Evolutionary conservation across 2,888 invertebrate genomes (phyloP).

Genomic region (Caradrina kadenii): DNA sequence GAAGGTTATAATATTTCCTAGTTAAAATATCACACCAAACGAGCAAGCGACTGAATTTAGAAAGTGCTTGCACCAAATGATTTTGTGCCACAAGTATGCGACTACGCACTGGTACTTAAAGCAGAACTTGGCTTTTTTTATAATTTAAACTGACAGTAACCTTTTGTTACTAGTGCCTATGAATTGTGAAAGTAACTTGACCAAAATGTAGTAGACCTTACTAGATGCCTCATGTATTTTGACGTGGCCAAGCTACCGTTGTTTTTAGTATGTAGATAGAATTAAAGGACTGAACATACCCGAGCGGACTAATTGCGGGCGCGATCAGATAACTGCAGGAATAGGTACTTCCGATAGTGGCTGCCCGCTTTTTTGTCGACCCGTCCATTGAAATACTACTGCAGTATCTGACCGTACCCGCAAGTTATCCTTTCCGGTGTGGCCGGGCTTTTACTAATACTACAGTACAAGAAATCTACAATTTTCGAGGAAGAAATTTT

Average conservation of each 20-base stretch:
- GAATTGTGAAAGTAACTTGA: constrained; percentile 32
- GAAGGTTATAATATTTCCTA: constrained; percentile 33
- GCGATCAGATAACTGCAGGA: too few species aligned
- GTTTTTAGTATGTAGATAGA: constrained; percentile 16
- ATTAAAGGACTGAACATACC: not conserved
- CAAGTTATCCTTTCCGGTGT: not conserved
- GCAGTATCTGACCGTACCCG: too few species aligned
- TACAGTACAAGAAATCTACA: constrained; percentile 21
- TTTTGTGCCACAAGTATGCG: constrained; percentile 53
- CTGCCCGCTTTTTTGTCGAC: too few species aligned
- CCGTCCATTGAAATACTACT: too few species aligned
- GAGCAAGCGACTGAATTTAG: constrained; percentile 26
- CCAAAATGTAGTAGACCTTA: constrained; percentile 41
- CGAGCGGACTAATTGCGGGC: not conserved
- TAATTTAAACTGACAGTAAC: not conserved
- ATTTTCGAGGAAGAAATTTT: not conserved
- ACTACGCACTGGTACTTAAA: constrained; percentile 61
- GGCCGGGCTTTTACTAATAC: not conserved
- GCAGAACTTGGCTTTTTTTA: constrained; percentile 38
- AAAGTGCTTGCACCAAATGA: constrained; percentile 24
- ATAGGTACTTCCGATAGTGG: too few species aligned
- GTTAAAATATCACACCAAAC: constrained; percentile 44
- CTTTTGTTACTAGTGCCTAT: constrained; percentile 23
- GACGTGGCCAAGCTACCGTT: constrained; percentile 6
- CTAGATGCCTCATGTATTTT: constrained; percentile 32